Evolutionary conservation across 2,888 invertebrate species (phyloP), one percentile per base, ranked within the genome.

Genomic region (Folsomia manolachei): DNA sequence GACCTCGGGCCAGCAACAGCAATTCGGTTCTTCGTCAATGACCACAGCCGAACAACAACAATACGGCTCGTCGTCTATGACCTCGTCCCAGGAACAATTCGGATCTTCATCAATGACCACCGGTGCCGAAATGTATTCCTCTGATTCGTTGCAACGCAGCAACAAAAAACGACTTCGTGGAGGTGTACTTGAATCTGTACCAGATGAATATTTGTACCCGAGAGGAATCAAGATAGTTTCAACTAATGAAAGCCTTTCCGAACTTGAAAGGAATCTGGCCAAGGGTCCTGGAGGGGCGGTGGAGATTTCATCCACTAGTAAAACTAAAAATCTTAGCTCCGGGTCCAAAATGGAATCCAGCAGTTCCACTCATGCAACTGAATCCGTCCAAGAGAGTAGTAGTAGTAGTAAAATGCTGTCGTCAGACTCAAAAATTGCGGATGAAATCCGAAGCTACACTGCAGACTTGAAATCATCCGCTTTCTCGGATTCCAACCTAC

Each of bases 151-250:
- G 56, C 56, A 56, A 56, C 70, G 69, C 21, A 69, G 19, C 1
- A 61, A 66, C 19, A 71, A 74, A 24, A 74, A 72, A n/a, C 67
- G 78, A 11, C 71, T 79, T 1, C 72, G 79, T 26, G 79, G 79
- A 25, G 74, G 74, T 1, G 76, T 77, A 72, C 26, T 79, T 19
- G 78, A 78, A 53, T 73, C 66, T 52, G 75, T 79, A 14, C 75
- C 75, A 4, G 76, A 77, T 61, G 77, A 78, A 21, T 75, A 76
- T 56, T 71, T 77, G 27, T 77, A 76, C 26, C 75, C 77, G 9
- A 69, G 70, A n/a, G 76, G 75, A 19, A 71, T 73, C 2, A 75
- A 75, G 24, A 70, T 75, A 24, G 62, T 60, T 7, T 71, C 74
- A 1, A 71, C 71, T 11, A 27, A 63, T 7, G 74, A 72, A 53